These are phyloP conservation scores for Euglossa dilemma DNA, from an alignment of 1,140 invertebrate species.

Conservation along the genomic window DNA sequence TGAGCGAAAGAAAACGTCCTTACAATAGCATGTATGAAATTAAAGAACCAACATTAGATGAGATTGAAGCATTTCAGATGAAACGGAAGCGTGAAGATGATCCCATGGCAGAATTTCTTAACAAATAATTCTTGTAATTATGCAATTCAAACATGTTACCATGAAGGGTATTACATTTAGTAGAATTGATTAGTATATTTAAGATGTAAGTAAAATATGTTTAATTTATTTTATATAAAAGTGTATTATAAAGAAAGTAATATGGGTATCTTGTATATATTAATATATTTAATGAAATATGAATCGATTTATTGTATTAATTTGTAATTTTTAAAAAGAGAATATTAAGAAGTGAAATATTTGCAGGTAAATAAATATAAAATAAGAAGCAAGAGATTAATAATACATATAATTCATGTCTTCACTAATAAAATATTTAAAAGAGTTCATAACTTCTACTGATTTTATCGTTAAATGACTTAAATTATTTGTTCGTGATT, in stretches of 20 bases:
- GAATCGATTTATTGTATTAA: not conserved
- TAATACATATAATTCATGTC: not conserved
- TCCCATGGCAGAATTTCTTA: slow-evolving; percentile 92
- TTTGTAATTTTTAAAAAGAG: not conserved
- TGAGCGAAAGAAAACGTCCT: slow-evolving; percentile 94
- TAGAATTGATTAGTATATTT: not conserved
- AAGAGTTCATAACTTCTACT: not conserved
- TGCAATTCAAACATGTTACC: not conserved
- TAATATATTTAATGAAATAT: not conserved
- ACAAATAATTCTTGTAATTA: slow-evolving; percentile 25
- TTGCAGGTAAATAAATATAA: not conserved
- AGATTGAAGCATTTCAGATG: slow-evolving; percentile 96
- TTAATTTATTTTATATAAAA: slow-evolving; percentile 86
- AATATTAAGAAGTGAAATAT: no score
- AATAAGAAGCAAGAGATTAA: not conserved
- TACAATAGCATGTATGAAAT: slow-evolving; percentile 95
- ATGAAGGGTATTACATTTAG: not conserved
- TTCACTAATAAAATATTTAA: not conserved
- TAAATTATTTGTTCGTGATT: slow-evolving; percentile 77
- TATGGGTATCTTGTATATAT: slow-evolving; percentile 84
- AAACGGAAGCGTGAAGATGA: slow-evolving; percentile 93
- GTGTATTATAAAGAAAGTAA: not conserved
- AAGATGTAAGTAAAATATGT: not conserved
- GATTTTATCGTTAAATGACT: not conserved
- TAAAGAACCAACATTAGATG: slow-evolving; percentile 93